phyloP scores from a whole-genome alignment of 2,113 vertebrate genomes.

The Barbus barbus region DNA sequence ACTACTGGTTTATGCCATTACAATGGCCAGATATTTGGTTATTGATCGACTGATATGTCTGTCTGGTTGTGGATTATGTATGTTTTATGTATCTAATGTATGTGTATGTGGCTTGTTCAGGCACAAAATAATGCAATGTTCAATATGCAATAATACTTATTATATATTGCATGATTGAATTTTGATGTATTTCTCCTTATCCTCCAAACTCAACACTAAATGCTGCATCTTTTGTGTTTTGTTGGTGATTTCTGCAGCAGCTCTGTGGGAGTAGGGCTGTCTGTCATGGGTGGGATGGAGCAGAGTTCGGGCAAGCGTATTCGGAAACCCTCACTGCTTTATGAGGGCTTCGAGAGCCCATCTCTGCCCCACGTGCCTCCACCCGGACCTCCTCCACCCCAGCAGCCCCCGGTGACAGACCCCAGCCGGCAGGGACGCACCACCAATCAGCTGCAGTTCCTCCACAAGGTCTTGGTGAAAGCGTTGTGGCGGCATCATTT shows the following conservation, averaged over 20 bases:
- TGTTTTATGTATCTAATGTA: not conserved
- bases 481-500: conserved; percentile 93
- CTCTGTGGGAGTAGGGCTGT: conserved; percentile 68
- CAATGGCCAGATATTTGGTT: not conserved
- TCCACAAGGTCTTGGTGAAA: conserved; percentile 89
- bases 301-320: conserved; percentile 85
- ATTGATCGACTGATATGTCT: not conserved
- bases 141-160: not conserved
- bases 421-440: conserved; percentile 80
- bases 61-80: not conserved
- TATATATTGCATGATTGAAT: not conserved
- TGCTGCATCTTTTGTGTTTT: not conserved
- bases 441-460: conserved; percentile 92
- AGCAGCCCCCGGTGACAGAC: conserved; percentile 80
- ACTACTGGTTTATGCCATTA: not conserved
- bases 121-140: not conserved
- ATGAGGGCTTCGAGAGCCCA: conserved; percentile 91
- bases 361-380: conserved; percentile 75
- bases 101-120: not conserved
- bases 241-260: conserved; percentile 41
- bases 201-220: not conserved
- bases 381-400: conserved; percentile 61
- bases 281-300: conserved; percentile 65
- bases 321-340: conserved; percentile 90
- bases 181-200: not conserved